phyloP scores from a whole-genome alignment of 2,797 vertebrate species.

The Crocodylus rhombifer region DNA sequence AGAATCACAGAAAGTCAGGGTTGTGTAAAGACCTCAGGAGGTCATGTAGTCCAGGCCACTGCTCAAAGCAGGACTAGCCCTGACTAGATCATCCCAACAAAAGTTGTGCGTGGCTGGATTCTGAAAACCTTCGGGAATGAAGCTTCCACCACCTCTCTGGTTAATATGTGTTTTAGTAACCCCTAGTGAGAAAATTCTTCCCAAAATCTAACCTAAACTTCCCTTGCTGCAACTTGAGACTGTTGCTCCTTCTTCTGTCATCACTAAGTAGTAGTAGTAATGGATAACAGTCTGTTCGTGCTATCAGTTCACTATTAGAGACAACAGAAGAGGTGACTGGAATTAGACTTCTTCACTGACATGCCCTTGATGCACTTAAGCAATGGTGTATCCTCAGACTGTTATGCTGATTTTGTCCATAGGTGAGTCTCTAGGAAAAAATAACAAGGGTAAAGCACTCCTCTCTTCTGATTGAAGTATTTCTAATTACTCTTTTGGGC shows the following conservation, averaged over 20 bases:
- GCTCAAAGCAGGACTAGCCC: no score
- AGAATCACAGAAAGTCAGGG: no score
- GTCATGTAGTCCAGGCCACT: no score
- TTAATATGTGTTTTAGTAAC: no score
- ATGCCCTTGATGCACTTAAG: not conserved
- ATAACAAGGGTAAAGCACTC: accelerated
- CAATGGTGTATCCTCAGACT: not conserved
- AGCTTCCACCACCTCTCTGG: no score
- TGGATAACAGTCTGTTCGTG: not conserved
- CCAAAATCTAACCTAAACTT: no score
- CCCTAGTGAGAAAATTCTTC: no score
- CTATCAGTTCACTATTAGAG: not conserved
- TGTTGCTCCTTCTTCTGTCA: no score
- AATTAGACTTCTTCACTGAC: not conserved
- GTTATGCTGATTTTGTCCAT: not conserved
- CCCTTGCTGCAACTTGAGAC: no score
- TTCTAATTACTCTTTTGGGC: not conserved
- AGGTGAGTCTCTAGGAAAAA: not conserved
- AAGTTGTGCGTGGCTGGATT: no score
- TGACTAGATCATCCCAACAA: no score
- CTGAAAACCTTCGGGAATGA: no score
- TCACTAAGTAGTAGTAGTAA: not conserved
- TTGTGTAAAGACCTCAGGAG: not conserved
- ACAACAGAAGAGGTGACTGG: not conserved
- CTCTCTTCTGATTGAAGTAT: not conserved